These are phyloP conservation scores for Coregonus ussuriensis DNA, from an alignment of 2,797 vertebrate genomes.

Conservation along the genomic window DNA sequence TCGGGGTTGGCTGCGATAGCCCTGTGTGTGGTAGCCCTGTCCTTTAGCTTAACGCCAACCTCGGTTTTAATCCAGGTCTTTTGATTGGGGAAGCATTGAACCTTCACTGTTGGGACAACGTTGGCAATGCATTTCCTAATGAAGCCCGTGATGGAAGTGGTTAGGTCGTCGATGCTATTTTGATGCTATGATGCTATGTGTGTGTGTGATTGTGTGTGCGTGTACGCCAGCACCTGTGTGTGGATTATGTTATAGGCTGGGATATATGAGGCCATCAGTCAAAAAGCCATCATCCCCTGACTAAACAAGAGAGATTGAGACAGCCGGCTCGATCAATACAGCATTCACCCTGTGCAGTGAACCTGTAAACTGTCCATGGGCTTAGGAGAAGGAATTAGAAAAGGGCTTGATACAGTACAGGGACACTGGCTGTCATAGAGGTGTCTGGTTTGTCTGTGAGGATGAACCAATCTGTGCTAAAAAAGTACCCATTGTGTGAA, in stretches of 20 bases:
- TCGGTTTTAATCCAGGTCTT: too few species aligned
- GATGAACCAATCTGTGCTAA: conserved; percentile 14
- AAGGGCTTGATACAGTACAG: conserved; percentile 33
- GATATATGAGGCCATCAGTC: conserved; percentile 43
- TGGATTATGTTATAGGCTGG: conserved; percentile 24
- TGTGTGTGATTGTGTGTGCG: neutral
- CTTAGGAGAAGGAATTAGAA: conserved; percentile 50
- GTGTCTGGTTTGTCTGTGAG: conserved; percentile 12
- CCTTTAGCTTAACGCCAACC: too few species aligned
- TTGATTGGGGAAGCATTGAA: too few species aligned
- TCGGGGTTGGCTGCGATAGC: too few species aligned
- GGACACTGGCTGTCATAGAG: conserved; percentile 19
- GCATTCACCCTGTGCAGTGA: conserved; percentile 58
- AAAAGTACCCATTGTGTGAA: conserved; percentile 31
- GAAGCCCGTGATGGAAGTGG: neutral
- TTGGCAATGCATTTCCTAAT: too few species aligned
- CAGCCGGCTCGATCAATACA: conserved; percentile 62
- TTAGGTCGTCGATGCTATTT: neutral
- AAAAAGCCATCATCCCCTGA: conserved; percentile 48
- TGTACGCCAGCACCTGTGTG: neutral
- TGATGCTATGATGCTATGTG: neutral
- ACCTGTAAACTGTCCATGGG: conserved; percentile 55
- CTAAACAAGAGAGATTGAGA: conserved; percentile 57
- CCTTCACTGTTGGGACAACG: too few species aligned
- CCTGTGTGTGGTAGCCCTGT: too few species aligned